Evolutionary conservation across 2,113 vertebrate genomes (phyloP), one percentile per base, ranked within the genome.

Genomic region (Hemicordylus capensis): DNA sequence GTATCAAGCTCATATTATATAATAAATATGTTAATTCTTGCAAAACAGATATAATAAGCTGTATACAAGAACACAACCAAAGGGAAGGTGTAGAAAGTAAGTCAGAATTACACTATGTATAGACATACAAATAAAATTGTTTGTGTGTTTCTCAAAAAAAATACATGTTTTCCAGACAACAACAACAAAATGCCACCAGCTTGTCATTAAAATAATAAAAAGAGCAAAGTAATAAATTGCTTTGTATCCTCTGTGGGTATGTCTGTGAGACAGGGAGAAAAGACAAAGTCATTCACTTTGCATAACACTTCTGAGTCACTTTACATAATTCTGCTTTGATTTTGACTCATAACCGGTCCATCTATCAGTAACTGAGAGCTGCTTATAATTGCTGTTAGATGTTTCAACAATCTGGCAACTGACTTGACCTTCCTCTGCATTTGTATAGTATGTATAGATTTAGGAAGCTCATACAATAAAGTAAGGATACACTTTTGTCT

Each of bases 171-270:
- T 70, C 76, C n/a, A 61, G 9, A 66, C 54, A 79, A 79, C 70
- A 28, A 61, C 59, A 37, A 72, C 28, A 73, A 44, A 61, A 77
- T 48, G 75, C 51, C 8, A 15, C 12, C 20, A 42, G 8, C 31
- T 79, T 58, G 26, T 85, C 61, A 79, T 79, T 59, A 76, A 75
- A 59, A 39, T 64, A 70, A 79, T 70, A 85, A 59, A 59, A 70
- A 46, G 22, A 34, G 56, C 12, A 48, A 78, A 78, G 54, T 70
- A 42, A 77, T 63, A 78, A 54, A 34, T 78, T 26, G 22, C n/a
- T 78, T 42, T 70, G 66, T 78, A 59, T 85, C 51, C 31, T 72
- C 39, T 31, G 84, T 79, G 76, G 64, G 22, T 58, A 51, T 61
- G 20, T n/a, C 34, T 78, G 76, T 28, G n/a, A 72, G 54, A 61